Conservation (phyloP, 1,140 invertebrate genomes). For the Drosophila biarmipes region DNA sequence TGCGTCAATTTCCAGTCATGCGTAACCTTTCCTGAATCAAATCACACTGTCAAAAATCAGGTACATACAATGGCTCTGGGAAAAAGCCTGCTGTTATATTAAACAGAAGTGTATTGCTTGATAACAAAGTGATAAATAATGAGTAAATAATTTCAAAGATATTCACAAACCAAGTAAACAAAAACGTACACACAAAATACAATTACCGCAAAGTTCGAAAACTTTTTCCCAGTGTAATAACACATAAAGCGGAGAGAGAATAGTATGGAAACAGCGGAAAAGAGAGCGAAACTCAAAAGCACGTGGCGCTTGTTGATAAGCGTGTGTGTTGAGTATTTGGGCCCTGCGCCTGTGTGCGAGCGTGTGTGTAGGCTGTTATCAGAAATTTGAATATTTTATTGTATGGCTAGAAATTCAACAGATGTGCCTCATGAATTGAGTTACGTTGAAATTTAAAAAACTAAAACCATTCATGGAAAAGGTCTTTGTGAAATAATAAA, state of each 20-base stretch:
- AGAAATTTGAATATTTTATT: conserved; percentile 17
- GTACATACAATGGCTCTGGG: background rate
- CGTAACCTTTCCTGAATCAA: conserved; percentile 38
- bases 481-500: too few species aligned
- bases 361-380: conserved; percentile 17
- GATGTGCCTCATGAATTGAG: background rate
- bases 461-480: too few species aligned
- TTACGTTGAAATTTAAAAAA: background rate
- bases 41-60: conserved; percentile 16
- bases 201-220: background rate
- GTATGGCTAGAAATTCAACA: background rate
- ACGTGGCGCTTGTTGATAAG: conserved; percentile 50
- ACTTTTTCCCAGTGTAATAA: background rate
- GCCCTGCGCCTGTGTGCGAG: background rate
- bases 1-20: conserved; percentile 40
- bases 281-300: conserved; percentile 27
- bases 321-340: background rate
- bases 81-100: background rate
- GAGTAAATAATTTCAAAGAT: too few species aligned
- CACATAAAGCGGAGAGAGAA: background rate
- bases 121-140: too few species aligned
- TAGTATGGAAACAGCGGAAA: conserved; percentile 9
- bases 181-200: background rate
- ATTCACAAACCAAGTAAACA: too few species aligned
- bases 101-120: background rate